Percentiles rank a stretch among this genome's conserved stretches.
These are phyloP conservation scores for Amblyteles armatorius DNA, from an alignment of 2,888 invertebrate species.

Conservation along the genomic window DNA sequence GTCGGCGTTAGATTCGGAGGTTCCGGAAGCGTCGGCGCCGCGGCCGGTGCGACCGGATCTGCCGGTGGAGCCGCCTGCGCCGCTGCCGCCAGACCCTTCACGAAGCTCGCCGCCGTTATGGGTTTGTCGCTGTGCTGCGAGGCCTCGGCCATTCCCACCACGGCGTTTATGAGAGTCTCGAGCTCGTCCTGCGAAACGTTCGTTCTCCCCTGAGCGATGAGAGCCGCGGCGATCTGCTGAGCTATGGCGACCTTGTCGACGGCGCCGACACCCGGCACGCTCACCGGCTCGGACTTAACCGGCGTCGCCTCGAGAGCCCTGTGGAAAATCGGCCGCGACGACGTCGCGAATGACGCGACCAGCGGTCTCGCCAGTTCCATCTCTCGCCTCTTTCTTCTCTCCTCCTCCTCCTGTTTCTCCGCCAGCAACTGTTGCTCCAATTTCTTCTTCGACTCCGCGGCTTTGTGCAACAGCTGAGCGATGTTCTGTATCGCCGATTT, in stretches of 20 bases:
- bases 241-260: conserved; percentile 93
- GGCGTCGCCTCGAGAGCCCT: conserved; percentile 74
- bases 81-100: conserved; percentile 80
- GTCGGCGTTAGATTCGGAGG: conserved; percentile 50
- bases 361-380: conserved; percentile 76
- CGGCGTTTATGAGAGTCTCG: conserved; percentile 92
- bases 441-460: conserved; percentile 85
- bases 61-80: conserved; percentile 37
- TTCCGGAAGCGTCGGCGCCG: conserved; percentile 56
- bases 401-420: conserved; percentile 78
- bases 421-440: conserved; percentile 82
- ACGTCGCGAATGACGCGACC: conserved; percentile 58
- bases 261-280: conserved; percentile 90
- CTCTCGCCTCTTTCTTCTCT: conserved; percentile 77
- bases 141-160: conserved; percentile 90
- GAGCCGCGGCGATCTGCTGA: conserved; percentile 92
- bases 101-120: conserved; percentile 85
- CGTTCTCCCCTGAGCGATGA: conserved; percentile 92
- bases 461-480: conserved; percentile 90
- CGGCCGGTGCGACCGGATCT: conserved; percentile 66
- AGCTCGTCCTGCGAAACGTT: conserved; percentile 92
- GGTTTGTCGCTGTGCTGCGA: conserved; percentile 86
- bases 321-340: conserved; percentile 73
- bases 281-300: conserved; percentile 85
- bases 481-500: conserved; percentile 91